These are phyloP conservation scores for Ispidina picta DNA, from an alignment of 2,797 vertebrate species.

Conservation along the genomic window DNA sequence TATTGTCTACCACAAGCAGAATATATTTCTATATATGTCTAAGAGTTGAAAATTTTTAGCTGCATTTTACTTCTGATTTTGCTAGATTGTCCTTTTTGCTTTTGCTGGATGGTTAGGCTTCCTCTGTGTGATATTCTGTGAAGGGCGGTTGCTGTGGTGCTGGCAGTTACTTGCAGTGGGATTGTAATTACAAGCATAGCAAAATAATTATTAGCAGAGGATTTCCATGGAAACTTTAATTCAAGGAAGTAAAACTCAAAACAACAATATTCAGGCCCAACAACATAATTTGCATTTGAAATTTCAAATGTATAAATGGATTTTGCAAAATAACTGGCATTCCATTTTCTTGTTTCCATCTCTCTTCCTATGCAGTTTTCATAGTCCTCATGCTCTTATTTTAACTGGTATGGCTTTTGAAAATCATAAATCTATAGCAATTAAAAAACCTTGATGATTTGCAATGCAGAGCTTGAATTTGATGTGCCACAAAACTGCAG, in stretches of 20 bases:
- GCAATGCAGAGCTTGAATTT: background rate
- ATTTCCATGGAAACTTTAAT: conserved; percentile 65
- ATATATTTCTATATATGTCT: background rate
- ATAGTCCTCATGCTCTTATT: background rate
- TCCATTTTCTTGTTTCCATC: background rate
- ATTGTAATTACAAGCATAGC: conserved; percentile 69
- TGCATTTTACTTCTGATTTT: background rate
- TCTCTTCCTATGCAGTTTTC: background rate
- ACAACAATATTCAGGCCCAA: conserved; percentile 17
- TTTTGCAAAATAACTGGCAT: background rate
- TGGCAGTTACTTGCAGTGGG: conserved; percentile 38
- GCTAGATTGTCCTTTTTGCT: background rate
- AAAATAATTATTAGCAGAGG: conserved; percentile 72
- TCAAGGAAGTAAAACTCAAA: conserved; percentile 29
- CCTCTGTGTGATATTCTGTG: background rate
- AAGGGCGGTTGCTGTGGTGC: conserved; percentile 32
- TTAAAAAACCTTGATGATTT: background rate
- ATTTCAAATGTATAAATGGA: conserved; percentile 10
- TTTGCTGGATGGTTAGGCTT: background rate
- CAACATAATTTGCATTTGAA: conserved; percentile 26
- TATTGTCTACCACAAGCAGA: background rate
- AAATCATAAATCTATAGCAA: background rate
- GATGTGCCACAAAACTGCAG: background rate
- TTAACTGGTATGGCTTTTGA: background rate
- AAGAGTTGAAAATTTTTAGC: background rate